Conservation (phyloP, 2,888 invertebrate genomes). For the Anoplius nigerrimus region DNA sequence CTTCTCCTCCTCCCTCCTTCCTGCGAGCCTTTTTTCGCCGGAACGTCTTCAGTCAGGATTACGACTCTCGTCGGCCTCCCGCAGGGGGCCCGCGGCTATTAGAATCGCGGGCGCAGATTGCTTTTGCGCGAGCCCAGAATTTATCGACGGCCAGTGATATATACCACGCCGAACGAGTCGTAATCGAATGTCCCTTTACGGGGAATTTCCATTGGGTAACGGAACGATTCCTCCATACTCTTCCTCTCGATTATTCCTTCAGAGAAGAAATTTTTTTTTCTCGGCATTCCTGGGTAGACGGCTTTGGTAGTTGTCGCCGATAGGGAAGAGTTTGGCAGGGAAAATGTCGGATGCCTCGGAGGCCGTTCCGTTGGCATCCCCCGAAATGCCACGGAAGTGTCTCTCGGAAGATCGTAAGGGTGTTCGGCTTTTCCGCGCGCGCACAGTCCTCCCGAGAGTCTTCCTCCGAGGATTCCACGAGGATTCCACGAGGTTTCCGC, state of each 20-base stretch:
- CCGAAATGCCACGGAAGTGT: constrained; percentile 21
- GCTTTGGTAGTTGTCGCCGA: no score
- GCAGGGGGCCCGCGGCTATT: constrained; percentile 29
- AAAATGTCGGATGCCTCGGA: no score
- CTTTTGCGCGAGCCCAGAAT: constrained; percentile 48
- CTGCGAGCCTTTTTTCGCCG: constrained; percentile 34
- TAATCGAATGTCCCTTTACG: constrained; percentile 52
- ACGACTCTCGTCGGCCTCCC: constrained; percentile 39
- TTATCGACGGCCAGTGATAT: constrained; percentile 53
- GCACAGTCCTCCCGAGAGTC: no score
- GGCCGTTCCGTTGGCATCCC: constrained; percentile 20
- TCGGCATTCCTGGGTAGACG: no score
- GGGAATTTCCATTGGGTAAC: no score
- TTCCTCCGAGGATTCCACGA: no score
- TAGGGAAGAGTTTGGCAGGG: no score
- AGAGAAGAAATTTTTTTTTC: no score
- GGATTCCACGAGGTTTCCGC: constrained; percentile 39
- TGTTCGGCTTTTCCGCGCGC: constrained; percentile 19
- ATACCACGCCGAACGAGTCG: constrained; percentile 21
- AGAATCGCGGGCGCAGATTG: constrained; percentile 54
- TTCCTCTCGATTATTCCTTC: no score
- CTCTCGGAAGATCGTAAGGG: constrained; percentile 30
- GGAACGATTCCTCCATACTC: no score
- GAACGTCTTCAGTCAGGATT: constrained; percentile 48
- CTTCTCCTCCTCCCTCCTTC: constrained; percentile 38